phyloP scores from a whole-genome alignment of 2,888 invertebrate genomes.

The Cosmorhoe ocellata region DNA sequence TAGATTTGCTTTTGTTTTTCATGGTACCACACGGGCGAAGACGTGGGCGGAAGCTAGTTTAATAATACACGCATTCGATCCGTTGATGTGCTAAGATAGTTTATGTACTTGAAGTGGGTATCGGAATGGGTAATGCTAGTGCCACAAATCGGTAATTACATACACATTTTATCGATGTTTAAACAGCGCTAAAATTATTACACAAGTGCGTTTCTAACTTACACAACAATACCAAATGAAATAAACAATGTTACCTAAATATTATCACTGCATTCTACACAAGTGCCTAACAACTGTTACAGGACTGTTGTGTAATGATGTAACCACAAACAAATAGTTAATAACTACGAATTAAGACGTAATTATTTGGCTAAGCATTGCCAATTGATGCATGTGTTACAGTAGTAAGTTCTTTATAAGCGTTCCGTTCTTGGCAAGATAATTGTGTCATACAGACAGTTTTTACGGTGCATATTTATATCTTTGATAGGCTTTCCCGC shows the following conservation, averaged over 20 bases:
- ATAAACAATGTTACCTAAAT: slow-evolving; percentile 22
- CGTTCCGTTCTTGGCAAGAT: too few species aligned
- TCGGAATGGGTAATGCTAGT: slow-evolving; percentile 1
- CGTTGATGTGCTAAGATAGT: not conserved
- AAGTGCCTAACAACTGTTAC: slow-evolving; percentile 8
- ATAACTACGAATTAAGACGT: not conserved
- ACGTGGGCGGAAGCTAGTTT: too few species aligned
- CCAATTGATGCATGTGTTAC: not conserved
- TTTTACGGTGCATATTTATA: too few species aligned
- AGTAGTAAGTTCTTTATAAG: too few species aligned
- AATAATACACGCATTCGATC: not conserved
- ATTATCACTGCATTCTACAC: slow-evolving; percentile 14
- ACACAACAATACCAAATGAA: slow-evolving; percentile 16
- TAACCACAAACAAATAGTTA: not conserved
- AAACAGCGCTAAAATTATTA: slow-evolving; percentile 11
- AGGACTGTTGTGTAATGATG: slow-evolving; percentile 16
- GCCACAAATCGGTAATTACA: slow-evolving; percentile 15
- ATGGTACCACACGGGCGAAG: too few species aligned
- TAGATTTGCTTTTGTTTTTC: too few species aligned
- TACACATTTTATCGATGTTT: slow-evolving; percentile 9
- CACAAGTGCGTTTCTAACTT: slow-evolving; percentile 15
- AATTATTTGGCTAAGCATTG: slow-evolving; percentile 9
- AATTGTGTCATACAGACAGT: too few species aligned
- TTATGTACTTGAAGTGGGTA: not conserved
- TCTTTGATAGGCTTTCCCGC: too few species aligned